These are phyloP conservation scores for Hartigia nigra DNA, from an alignment of 2,888 invertebrate species.

Conservation along the genomic window DNA sequence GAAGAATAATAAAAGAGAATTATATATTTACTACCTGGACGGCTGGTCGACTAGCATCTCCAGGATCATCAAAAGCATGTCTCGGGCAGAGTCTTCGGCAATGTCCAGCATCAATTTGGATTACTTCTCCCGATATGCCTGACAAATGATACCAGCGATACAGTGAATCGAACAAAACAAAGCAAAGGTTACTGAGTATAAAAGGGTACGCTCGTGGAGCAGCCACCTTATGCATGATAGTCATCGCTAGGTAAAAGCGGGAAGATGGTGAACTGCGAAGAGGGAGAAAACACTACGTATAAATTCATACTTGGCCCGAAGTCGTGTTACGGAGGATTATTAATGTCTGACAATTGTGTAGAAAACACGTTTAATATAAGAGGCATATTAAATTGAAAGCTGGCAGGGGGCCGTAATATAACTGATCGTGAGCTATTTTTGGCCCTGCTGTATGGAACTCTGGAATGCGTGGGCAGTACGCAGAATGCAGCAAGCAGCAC, in stretches of 20 bases:
- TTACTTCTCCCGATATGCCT: conserved; percentile 62
- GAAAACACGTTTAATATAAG: conserved; percentile 24
- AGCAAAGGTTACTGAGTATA: neutral
- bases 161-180: neutral
- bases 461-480: conserved; percentile 9
- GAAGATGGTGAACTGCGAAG: neutral
- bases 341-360: conserved; percentile 11
- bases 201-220: neutral
- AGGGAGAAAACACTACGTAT: neutral
- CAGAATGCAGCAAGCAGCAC: neutral
- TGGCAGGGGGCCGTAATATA: conserved; percentile 17
- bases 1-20: neutral
- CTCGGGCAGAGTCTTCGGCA: conserved; percentile 60
- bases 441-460: conserved; percentile 16
- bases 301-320: neutral
- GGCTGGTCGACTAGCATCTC: conserved; percentile 58
- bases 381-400: conserved; percentile 18
- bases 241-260: neutral
- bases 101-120: conserved; percentile 61
- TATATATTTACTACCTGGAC: conserved; percentile 49
- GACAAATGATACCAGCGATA: conserved; percentile 20
- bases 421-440: conserved; percentile 22
- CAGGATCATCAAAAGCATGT: conserved; percentile 57
- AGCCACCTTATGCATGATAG: neutral
- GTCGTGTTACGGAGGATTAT: conserved; percentile 4